These are phyloP conservation scores for Alviniconcha marisindica DNA, from an alignment of 1,140 invertebrate genomes.

Conservation along the genomic window DNA sequence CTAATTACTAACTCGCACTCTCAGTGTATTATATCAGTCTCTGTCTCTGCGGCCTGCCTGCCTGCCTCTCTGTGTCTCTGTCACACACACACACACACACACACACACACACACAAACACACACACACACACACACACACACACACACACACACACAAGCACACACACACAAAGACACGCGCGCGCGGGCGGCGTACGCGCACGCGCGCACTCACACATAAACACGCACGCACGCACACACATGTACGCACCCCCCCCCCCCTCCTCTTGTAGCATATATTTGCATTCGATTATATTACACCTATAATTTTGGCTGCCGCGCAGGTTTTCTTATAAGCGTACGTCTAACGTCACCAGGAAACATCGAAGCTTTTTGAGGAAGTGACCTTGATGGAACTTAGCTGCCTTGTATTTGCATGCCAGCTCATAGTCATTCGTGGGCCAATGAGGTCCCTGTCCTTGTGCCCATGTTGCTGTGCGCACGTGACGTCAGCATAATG, in stretches of 20 bases:
- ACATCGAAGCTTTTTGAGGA: not conserved
- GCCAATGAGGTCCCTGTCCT: no score
- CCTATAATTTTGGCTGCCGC: no score
- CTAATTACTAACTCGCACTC: no score
- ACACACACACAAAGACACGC: no score
- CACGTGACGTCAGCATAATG: no score
- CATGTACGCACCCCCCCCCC: not conserved
- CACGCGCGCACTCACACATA: no score
- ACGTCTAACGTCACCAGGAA: not conserved
- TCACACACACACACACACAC: not conserved
- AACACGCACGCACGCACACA: not conserved
- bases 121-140: not conserved
- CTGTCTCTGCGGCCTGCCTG: not conserved
- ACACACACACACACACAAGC: not conserved
- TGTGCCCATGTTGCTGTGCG: no score
- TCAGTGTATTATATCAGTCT: no score
- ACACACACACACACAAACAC: not conserved
- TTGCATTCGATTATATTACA: not conserved
- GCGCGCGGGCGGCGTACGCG: no score
- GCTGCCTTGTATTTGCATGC: not conserved
- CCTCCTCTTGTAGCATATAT: not conserved
- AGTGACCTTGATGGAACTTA: no score
- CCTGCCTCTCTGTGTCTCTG: not conserved
- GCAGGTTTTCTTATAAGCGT: no score
- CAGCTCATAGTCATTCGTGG: no score